These are phyloP conservation scores for Vulpes vulpes DNA, from an alignment of 2,113 vertebrate species.

Conservation along the genomic window DNA sequence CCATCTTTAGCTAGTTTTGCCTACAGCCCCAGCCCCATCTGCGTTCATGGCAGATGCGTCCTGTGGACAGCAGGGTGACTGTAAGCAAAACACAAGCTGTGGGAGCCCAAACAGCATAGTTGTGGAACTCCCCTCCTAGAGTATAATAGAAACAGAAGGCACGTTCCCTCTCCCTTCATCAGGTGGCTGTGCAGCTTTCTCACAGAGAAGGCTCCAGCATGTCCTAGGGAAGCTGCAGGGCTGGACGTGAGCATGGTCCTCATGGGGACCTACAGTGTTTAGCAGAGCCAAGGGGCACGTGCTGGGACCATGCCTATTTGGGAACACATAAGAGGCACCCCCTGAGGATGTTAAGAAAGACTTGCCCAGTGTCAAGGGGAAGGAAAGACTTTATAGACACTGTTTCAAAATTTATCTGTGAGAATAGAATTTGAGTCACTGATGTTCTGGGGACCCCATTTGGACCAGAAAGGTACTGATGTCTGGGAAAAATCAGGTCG, in stretches of 20 bases:
- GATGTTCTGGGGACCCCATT: background rate
- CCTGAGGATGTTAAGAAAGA: background rate
- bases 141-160: background rate
- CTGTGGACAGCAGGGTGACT: background rate
- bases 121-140: background rate
- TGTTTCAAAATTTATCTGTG: background rate
- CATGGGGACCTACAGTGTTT: background rate
- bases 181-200: too few species aligned
- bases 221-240: background rate
- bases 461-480: background rate
- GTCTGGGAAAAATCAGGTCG: background rate
- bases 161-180: background rate
- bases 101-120: background rate
- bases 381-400: background rate
- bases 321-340: background rate
- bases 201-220: background rate
- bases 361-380: background rate
- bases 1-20: background rate
- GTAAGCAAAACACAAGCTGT: background rate
- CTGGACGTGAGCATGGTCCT: background rate
- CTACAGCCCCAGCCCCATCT: background rate
- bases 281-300: background rate
- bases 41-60: background rate
- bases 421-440: background rate
- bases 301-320: background rate